A percentile compares a stretch with the other conserved stretches of the same genome.
phyloP scores from a whole-genome alignment of 2,888 invertebrate species.

The Argyresthia albistria region DNA sequence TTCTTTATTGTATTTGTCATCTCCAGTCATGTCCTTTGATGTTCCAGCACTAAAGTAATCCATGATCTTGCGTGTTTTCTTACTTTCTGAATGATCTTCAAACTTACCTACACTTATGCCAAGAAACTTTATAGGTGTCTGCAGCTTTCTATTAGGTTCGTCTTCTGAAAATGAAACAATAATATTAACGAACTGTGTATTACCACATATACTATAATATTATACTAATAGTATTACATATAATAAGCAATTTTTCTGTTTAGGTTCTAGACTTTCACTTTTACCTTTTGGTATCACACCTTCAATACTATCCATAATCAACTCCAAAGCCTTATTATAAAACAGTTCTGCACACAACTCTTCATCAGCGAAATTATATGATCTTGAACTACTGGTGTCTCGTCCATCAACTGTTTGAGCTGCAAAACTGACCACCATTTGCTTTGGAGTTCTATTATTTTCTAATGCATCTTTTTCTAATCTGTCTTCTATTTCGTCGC shows the following conservation, averaged over 20 bases:
- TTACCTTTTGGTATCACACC: slow-evolving; percentile 44
- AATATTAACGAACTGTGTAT: not conserved
- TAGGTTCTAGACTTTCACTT: not conserved
- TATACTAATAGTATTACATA: not conserved
- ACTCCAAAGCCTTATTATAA: slow-evolving; percentile 74
- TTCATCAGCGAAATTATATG: slow-evolving; percentile 68
- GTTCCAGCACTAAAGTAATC: slow-evolving; percentile 69
- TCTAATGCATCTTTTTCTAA: slow-evolving; percentile 84
- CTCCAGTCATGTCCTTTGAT: slow-evolving; percentile 25
- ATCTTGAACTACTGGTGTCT: slow-evolving; percentile 76
- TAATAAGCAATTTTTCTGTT: not conserved
- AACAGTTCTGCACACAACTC: slow-evolving; percentile 79
- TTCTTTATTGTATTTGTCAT: slow-evolving; percentile 19
- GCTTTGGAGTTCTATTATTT: slow-evolving; percentile 85
- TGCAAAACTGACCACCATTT: slow-evolving; percentile 82
- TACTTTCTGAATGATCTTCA: slow-evolving; percentile 66
- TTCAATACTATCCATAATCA: slow-evolving; percentile 76
- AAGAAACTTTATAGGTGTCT: slow-evolving; percentile 76
- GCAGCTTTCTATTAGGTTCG: slow-evolving; percentile 43
- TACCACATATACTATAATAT: not conserved
- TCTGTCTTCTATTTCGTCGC: slow-evolving; percentile 87
- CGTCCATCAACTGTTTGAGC: slow-evolving; percentile 66
- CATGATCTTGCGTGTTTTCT: slow-evolving; percentile 69
- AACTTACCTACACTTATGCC: slow-evolving; percentile 88
- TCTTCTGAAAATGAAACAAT: slow-evolving; percentile 31